Base-by-base conservation (phyloP, 2,888 invertebrate species). In the Noctua comes region DNA sequence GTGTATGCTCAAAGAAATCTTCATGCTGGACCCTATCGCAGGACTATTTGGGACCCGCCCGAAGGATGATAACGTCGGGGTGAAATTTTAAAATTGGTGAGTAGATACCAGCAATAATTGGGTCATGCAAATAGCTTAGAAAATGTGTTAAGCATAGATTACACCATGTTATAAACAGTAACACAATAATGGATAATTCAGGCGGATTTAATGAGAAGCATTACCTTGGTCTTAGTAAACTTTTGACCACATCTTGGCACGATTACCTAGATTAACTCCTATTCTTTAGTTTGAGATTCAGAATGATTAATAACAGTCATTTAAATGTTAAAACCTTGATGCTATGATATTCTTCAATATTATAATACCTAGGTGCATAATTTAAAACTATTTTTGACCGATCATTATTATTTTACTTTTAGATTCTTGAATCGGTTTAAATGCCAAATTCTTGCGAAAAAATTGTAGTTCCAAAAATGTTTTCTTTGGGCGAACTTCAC, bases 171-270 rank as follows among this genome's bases (percentile, higher is more conserved):
- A n/a, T n/a, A 21, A 21, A 64, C 21, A 24, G 24, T 11, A 24
- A 24, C 64, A 36, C 4, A 64, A 24, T 64, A 24, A 64, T 24
- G 4, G 36, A 24, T 21, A 24, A 36, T 64, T 64, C 10, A 64
- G 36, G n/a, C n/a, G n/a, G n/a, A n/a, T n/a, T n/a, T n/a, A n/a
- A n/a, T n/a, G n/a, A n/a, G n/a, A n/a, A n/a, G n/a, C n/a, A n/a
- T n/a, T n/a, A n/a, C n/a, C n/a, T 81, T 75, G 82, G 16, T 57
- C 36, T 4, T 13, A 70, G 18, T 70, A 68, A 77, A 72, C 65
- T 70, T 72, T 76, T 51, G 72, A 77, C 69, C 59, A 54, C 65
- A 59, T 69, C 36, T 24, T 59, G 57, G 46, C 65, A 76, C 65
- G 46, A 24, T 70, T 66, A 66, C 77, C 66, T 68, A 76, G 43